Percentiles rank a stretch among this genome's conserved stretches.
Evolutionary conservation across 2,888 invertebrate species (phyloP).

Genomic region (Papilio gigon): DNA sequence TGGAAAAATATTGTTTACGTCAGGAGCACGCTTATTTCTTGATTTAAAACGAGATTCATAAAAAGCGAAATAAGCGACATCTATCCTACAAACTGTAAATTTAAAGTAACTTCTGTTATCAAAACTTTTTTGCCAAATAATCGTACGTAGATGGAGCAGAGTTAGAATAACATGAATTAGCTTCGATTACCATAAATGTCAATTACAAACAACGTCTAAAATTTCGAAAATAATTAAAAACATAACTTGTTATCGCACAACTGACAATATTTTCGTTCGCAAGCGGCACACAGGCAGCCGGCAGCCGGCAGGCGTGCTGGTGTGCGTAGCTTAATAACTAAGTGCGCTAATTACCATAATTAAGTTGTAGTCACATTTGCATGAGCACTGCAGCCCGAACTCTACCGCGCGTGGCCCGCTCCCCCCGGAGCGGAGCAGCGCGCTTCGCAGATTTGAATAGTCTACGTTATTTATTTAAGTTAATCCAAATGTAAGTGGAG

Average conservation of each 20-base stretch:
- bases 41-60: not conserved
- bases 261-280: not conserved
- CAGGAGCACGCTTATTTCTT: no score
- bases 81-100: not conserved
- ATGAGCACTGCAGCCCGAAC: constrained; percentile 30
- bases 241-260: not conserved
- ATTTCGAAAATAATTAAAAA: not conserved
- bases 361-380: constrained; percentile 36
- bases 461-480: constrained; percentile 16
- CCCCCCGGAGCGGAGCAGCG: not conserved
- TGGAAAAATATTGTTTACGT: no score
- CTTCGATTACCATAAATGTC: no score
- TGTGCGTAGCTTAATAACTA: constrained; percentile 30
- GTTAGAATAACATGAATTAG: no score
- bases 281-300: not conserved
- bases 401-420: not conserved
- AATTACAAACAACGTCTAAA: no score
- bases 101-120: not conserved
- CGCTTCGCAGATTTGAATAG: constrained; percentile 11
- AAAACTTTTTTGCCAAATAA: not conserved
- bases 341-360: constrained; percentile 33
- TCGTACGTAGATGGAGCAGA: not conserved
- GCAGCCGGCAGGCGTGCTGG: no score
- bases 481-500: constrained; percentile 16
- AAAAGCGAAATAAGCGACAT: not conserved